Base-by-base conservation (phyloP, 2,113 vertebrate species). In the Odocoileus hemionus region DNA sequence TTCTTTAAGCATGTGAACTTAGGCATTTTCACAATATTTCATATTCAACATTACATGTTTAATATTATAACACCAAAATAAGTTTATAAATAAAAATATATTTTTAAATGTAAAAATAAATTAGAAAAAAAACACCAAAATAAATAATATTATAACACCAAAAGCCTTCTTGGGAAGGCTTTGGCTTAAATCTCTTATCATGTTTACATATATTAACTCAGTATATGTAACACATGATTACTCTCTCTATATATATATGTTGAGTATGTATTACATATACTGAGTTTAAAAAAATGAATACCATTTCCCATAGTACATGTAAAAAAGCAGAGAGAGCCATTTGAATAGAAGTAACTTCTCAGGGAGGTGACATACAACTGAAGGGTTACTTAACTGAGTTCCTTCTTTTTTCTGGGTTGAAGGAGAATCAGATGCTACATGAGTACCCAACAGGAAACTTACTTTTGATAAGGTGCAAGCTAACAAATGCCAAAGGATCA, bases 401-500 rank as follows among this genome's bases (percentile, higher is more conserved):
- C 1, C 17, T 39, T 80, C 70, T 33, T 89, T 82, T 76, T 47
- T 78, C 67, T 52, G 33, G 54, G 19, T 86, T 86, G 33, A 74
- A 85, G 67, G 52, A 84, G 28, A 76, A 94, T 58, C 43, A 94
- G 11, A 39, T 28, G 60, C 21, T 78, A 93, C 12, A 1, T 67
- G 80, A 87, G 50, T 12, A 80, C 13, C 52, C 33, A 33, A 28
- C 0, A 30, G 43, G 78, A 88, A 89, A 89, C 14, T 26, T 90
- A 90, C 43, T 92, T 79, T 94, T 74, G 43, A 79, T 9, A 85
- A 96, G 43, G 55, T 10, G 5, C 60, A 58, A 89, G 21, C 60
- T 94, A 91, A 89, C 16, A 96, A 94, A 80, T 2, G 21, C 83
- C 36, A 91, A 54, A 97, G 67, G 70, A 64, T 86, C 54, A 93